Evolutionary conservation across 2,888 invertebrate genomes (phyloP).

Genomic region (Imbricaverruca yamaguchii): DNA sequence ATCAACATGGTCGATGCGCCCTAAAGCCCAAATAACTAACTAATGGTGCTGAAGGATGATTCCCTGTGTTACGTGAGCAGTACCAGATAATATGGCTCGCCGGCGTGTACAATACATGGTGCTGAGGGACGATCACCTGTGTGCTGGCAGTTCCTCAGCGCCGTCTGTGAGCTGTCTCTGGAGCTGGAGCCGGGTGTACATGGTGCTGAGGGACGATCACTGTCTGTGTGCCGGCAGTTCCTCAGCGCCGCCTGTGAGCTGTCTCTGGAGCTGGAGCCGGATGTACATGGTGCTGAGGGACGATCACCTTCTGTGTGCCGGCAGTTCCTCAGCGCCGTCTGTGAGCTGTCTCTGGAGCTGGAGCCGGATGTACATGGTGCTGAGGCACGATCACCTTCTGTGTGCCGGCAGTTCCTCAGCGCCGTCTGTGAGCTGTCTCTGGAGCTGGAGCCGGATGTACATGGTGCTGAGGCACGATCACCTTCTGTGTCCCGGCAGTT

Average conservation of each 20-base stretch:
- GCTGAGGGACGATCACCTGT: not conserved
- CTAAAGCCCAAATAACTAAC: too few species aligned
- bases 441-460: constrained; percentile 35
- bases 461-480: too few species aligned
- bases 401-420: not conserved
- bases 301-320: not conserved
- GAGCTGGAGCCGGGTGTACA: constrained; percentile 35
- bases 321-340: not conserved
- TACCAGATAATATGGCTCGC: too few species aligned
- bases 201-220: too few species aligned
- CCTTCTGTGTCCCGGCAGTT: not conserved
- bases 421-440: constrained; percentile 26
- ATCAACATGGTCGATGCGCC: too few species aligned
- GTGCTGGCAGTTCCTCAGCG: not conserved
- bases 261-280: constrained; percentile 32
- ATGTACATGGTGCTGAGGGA: constrained; percentile 33
- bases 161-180: constrained; percentile 27
- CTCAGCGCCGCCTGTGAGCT: constrained; percentile 17
- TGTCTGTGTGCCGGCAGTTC: not conserved
- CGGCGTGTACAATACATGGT: too few species aligned
- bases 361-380: constrained; percentile 34
- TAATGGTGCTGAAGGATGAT: too few species aligned
- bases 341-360: constrained; percentile 29
- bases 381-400: not conserved
- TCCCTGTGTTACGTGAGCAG: too few species aligned